Evolutionary conservation across 2,797 vertebrate genomes (phyloP).

Genomic region (Argentina silus): DNA sequence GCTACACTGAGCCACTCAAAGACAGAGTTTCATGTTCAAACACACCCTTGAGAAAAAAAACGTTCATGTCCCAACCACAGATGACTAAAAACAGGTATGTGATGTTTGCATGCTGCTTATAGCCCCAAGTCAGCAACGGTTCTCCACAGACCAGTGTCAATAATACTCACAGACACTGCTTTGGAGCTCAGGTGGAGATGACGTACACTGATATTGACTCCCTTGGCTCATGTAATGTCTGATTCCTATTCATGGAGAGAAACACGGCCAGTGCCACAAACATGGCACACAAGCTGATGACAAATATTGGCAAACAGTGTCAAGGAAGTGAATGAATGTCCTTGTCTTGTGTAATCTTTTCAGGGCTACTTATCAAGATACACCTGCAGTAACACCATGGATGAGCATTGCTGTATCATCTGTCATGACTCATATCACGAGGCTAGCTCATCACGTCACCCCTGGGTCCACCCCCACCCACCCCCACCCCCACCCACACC

Average conservation of each 20-base stretch:
- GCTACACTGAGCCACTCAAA: constrained; percentile 5
- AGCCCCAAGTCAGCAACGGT: constrained; percentile 8
- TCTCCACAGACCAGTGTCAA: background rate
- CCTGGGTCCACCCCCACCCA: no score
- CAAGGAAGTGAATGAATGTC: background rate
- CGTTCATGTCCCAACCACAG: constrained; percentile 10
- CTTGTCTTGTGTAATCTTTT: background rate
- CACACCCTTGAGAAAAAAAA: constrained; percentile 14
- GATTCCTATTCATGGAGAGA: no score
- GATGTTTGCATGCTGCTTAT: constrained; percentile 31
- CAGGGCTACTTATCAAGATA: background rate
- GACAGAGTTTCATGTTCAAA: constrained; percentile 9
- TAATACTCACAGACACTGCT: background rate
- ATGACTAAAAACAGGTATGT: constrained; percentile 15
- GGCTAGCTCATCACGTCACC: no score
- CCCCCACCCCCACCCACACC: no score
- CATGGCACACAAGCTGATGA: background rate
- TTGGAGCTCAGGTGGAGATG: background rate
- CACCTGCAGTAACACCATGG: no score
- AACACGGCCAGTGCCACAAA: background rate
- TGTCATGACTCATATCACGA: no score
- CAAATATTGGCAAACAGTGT: background rate
- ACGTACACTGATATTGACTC: no score
- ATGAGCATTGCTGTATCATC: no score
- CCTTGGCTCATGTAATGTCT: no score